phyloP scores from a whole-genome alignment of 2,797 vertebrate genomes.

The Phrynocephalus forsythii region DNA sequence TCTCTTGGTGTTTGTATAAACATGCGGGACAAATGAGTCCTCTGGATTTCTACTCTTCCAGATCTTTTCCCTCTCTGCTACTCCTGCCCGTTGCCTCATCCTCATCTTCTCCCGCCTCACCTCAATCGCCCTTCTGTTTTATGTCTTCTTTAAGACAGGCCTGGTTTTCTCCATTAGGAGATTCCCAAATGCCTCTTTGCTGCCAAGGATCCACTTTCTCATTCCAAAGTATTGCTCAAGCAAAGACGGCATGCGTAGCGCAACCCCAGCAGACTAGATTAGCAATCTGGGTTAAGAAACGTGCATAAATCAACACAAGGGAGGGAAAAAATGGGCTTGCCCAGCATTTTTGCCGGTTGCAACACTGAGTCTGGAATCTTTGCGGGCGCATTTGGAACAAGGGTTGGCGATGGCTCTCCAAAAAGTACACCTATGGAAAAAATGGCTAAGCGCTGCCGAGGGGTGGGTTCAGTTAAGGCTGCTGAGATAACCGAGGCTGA shows the following conservation, averaged over 20 bases:
- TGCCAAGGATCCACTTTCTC: background rate
- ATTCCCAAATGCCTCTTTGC: background rate
- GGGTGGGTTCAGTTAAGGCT: background rate
- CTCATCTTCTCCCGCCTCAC: background rate
- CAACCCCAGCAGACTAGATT: background rate
- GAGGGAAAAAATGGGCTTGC: background rate
- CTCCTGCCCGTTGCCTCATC: background rate
- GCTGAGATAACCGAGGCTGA: background rate
- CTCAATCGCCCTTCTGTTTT: background rate
- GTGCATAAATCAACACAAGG: background rate
- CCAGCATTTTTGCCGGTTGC: background rate
- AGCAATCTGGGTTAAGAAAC: background rate
- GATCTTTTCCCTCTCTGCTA: no score
- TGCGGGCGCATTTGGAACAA: background rate
- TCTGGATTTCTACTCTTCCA: background rate
- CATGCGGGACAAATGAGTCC: background rate
- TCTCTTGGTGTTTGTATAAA: background rate
- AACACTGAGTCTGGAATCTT: background rate
- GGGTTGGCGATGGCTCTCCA: background rate
- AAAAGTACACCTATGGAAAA: background rate
- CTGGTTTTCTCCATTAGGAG: background rate
- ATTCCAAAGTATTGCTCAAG: conserved; percentile 23
- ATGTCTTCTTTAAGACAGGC: background rate
- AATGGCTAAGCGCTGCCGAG: background rate
- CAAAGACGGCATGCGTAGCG: background rate